Conservation (phyloP, 2,113 vertebrate species). For the Scomber scombrus region DNA sequence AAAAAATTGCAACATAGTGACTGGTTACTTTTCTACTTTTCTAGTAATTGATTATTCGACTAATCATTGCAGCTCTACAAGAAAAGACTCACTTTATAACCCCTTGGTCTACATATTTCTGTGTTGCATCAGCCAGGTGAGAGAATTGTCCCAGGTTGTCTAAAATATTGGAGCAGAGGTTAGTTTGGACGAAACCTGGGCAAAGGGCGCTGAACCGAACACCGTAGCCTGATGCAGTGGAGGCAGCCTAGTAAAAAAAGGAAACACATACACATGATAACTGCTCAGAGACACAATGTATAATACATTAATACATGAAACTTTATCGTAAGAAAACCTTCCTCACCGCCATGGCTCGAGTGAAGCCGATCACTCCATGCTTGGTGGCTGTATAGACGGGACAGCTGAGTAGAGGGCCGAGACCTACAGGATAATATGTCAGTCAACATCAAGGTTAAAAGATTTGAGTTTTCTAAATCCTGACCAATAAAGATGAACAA, state of each 20-base stretch:
- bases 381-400: conserved; percentile 85
- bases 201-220: conserved; percentile 80
- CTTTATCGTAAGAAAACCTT: neutral
- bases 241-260: conserved; percentile 57
- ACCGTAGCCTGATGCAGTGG: conserved; percentile 51
- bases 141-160: conserved; percentile 51
- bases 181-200: conserved; percentile 76
- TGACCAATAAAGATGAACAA: neutral
- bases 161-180: conserved; percentile 29
- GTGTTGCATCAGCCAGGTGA: neutral
- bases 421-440: conserved; percentile 56
- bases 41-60: no score
- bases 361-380: conserved; percentile 81
- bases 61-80: no score
- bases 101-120: neutral
- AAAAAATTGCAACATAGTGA: no score
- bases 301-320: no score
- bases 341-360: conserved; percentile 79
- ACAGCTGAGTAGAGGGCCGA: conserved; percentile 57
- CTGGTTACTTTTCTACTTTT: no score
- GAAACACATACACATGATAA: neutral
- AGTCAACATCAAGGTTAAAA: neutral
- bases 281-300: no score
- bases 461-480: neutral
- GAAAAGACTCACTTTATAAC: conserved; percentile 67